Percentiles rank a stretch among this genome's conserved stretches.
phyloP scores from a whole-genome alignment of 2,113 vertebrate genomes.

The Osmerus mordax region DNA sequence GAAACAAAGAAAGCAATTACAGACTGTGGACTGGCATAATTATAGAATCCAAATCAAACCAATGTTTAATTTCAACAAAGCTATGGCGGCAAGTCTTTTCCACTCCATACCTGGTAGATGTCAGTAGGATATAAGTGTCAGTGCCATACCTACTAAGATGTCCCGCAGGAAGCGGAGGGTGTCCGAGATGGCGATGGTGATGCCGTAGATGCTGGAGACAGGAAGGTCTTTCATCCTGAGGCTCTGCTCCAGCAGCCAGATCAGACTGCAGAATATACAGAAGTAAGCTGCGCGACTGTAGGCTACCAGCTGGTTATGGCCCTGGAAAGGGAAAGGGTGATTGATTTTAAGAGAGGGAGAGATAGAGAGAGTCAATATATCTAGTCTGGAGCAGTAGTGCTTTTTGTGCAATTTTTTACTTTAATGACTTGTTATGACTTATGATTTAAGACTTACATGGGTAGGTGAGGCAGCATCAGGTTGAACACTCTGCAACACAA shows the following conservation, averaged over 20 bases:
- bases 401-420: not conserved
- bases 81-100: too few relatives aligned
- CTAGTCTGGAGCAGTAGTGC: not conserved
- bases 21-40: not conserved
- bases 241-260: slow-evolving; percentile 89
- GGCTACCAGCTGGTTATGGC: slow-evolving; percentile 93
- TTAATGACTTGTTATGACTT: not conserved
- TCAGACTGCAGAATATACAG: slow-evolving; percentile 90
- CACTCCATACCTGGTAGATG: too few relatives aligned
- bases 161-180: slow-evolving; percentile 78
- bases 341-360: not conserved
- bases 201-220: slow-evolving; percentile 81
- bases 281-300: slow-evolving; percentile 96
- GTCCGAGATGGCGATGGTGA: slow-evolving; percentile 83
- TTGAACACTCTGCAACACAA: slow-evolving; percentile 85
- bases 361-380: not conserved
- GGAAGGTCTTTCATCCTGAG: slow-evolving; percentile 80
- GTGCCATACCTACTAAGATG: slow-evolving; percentile 79
- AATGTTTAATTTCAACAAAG: too few relatives aligned
- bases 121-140: too few relatives aligned
- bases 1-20: slow-evolving; percentile 42
- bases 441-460: slow-evolving; percentile 80
- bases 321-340: slow-evolving; percentile 70
- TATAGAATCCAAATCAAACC: not conserved
- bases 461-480: slow-evolving; percentile 95